Conservation (phyloP, 2,888 invertebrate species). For the Cheilosia variabilis region DNA sequence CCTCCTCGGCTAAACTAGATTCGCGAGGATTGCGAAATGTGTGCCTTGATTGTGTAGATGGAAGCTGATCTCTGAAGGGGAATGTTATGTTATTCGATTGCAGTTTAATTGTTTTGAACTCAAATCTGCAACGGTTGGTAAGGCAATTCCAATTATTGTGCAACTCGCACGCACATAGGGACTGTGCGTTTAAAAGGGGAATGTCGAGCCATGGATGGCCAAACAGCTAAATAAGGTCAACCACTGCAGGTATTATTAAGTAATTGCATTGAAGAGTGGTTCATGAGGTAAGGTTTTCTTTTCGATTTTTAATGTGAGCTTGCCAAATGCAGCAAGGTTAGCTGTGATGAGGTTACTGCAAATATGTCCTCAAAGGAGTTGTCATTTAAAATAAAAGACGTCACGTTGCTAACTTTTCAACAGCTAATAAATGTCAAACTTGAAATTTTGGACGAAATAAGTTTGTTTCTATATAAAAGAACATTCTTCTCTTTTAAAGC, state of each 20-base stretch:
- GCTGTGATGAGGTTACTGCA: not conserved
- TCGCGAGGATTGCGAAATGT: conserved; percentile 45
- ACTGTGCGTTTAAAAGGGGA: conserved; percentile 20
- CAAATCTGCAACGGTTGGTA: conserved; percentile 20
- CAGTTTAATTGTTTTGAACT: conserved; percentile 66
- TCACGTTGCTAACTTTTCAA: not conserved
- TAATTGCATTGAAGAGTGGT: not conserved
- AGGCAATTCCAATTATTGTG: conserved; percentile 20
- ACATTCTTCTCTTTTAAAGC: too few relatives aligned
- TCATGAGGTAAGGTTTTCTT: not conserved
- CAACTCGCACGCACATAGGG: conserved; percentile 24
- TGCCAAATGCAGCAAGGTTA: not conserved
- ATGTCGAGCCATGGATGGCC: conserved; percentile 8
- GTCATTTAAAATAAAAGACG: not conserved
- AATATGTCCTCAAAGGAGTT: not conserved
- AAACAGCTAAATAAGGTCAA: conserved; percentile 39
- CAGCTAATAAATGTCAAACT: too few relatives aligned
- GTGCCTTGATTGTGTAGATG: conserved; percentile 59
- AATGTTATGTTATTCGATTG: conserved; percentile 64
- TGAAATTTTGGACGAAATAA: too few relatives aligned
- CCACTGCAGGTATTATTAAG: not conserved
- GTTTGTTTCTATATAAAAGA: too few relatives aligned
- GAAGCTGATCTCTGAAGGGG: conserved; percentile 63
- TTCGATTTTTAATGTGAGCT: not conserved
- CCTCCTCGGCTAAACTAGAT: conserved; percentile 43